Evolutionary conservation across 2,888 invertebrate genomes (phyloP).

Genomic region (Callinectes sapidus): DNA sequence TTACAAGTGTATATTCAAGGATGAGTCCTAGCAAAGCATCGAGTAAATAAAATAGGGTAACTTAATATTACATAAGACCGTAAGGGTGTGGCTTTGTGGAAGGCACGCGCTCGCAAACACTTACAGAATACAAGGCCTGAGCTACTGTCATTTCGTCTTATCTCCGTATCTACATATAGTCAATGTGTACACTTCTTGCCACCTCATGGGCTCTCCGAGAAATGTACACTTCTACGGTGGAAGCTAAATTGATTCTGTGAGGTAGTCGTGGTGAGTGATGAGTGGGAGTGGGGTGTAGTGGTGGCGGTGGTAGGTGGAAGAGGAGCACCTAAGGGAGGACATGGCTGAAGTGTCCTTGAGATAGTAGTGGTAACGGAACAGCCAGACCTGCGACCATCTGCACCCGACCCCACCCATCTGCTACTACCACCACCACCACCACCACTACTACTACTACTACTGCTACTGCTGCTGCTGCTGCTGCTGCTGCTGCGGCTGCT

Average conservation of each 20-base stretch:
- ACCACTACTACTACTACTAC: slow-evolving; percentile 6
- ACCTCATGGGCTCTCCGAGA: too few relatives aligned
- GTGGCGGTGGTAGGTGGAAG: not conserved
- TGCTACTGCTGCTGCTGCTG: not conserved
- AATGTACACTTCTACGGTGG: too few relatives aligned
- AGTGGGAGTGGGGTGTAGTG: not conserved
- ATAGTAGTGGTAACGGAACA: slow-evolving; percentile 1
- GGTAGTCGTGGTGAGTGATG: not conserved
- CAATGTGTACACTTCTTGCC: too few relatives aligned
- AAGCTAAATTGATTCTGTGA: not conserved
- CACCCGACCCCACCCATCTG: not conserved
- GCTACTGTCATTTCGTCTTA: too few relatives aligned
- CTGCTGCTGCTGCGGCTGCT: not conserved
- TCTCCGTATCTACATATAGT: too few relatives aligned
- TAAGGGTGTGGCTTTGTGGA: not conserved
- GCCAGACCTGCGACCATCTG: not conserved
- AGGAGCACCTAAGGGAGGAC: not conserved
- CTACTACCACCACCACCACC: not conserved
- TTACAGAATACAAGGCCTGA: too few relatives aligned
- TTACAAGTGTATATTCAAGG: not conserved
- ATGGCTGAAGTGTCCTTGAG: not conserved
- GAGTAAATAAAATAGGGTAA: not conserved
- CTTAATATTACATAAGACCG: not conserved
- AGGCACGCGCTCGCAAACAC: too few relatives aligned
- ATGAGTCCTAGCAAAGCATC: not conserved